A percentile compares a stretch with the other conserved stretches of the same genome.
These are phyloP conservation scores for Gracilinanus agilis DNA, from an alignment of 2,113 vertebrate species.

Conservation along the genomic window DNA sequence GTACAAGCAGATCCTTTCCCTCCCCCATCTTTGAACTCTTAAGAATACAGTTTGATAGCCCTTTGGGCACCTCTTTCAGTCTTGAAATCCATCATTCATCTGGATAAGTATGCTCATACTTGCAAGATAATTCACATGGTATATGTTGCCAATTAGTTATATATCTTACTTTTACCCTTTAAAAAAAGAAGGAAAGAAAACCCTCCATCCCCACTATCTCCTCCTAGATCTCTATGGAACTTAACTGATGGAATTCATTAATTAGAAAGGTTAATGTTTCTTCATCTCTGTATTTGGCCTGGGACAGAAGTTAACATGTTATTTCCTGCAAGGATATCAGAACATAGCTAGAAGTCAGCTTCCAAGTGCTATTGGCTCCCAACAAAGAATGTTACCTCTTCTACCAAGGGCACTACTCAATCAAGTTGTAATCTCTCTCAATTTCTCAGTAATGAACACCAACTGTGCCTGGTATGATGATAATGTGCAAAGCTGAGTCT, in stretches of 20 bases:
- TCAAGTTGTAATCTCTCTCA: neutral
- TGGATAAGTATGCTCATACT: neutral
- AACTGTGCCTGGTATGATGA: neutral
- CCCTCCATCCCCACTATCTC: neutral
- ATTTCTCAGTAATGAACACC: constrained; percentile 1
- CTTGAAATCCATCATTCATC: neutral
- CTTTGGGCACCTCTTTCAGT: neutral
- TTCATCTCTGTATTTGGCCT: neutral
- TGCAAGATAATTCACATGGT: neutral
- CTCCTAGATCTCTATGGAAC: neutral
- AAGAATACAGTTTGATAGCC: too few species aligned
- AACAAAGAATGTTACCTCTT: neutral
- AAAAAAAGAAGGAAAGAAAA: neutral
- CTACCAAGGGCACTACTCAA: neutral
- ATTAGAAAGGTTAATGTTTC: neutral
- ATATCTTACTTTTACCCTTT: neutral
- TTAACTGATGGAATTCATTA: neutral
- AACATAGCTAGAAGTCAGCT: neutral
- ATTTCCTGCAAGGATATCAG: neutral
- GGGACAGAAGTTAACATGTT: neutral
- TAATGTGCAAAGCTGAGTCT: neutral
- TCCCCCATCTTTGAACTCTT: too few species aligned
- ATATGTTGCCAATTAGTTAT: neutral
- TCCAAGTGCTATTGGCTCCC: neutral
- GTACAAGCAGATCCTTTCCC: too few species aligned